Evolutionary conservation across 1,140 invertebrate genomes (phyloP), one percentile per base, ranked within the genome.

Genomic region (Diachasma alloeum): DNA sequence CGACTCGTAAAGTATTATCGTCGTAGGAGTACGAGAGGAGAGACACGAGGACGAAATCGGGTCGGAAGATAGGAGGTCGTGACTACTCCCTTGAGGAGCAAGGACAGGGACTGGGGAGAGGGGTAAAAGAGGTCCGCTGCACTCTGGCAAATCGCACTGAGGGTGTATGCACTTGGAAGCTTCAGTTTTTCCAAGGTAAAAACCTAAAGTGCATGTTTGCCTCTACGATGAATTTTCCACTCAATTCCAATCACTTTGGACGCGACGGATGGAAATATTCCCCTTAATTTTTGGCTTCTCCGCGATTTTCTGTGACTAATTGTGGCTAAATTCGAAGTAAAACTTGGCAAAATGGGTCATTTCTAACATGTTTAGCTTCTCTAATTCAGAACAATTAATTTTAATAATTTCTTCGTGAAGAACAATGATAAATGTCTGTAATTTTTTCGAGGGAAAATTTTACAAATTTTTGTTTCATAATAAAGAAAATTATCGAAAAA

Each of bases 1-100:
- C 71, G 78, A 79, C 78, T 79, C 75, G 75, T 76, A 76, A 76
- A 63, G 78, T 79, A 73, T 77, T 76, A 79, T 79, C 75, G 75
- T 66, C 70, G 75, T 37, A 76, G 75, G 53, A 76, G 75, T 76
- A 72, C 68, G 48, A 53, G 48, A 53, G 48, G 44, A 15, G 74
- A 70, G 66, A 67, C 63, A 75, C 74, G 68, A 31, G 74, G 31
- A 75, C 66, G 31, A 75, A 76, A 76, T 72, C 75, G 75, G 75
- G 75, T 76, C 75, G 75, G 44, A 31, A 76, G 68, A 71, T 70
- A 71, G 48, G 67, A 75, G 75, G 69, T 76, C 75, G 75, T 76
- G 75, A 76, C 75, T 76, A 76, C 69, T 76, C 75, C 75, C 75
- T 72, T 72, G 75, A 76, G 75, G 22, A 68, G 26, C 17, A 17